Conservation (phyloP, 2,797 vertebrate genomes). For the Microctenopoma steveboyesi region DNA sequence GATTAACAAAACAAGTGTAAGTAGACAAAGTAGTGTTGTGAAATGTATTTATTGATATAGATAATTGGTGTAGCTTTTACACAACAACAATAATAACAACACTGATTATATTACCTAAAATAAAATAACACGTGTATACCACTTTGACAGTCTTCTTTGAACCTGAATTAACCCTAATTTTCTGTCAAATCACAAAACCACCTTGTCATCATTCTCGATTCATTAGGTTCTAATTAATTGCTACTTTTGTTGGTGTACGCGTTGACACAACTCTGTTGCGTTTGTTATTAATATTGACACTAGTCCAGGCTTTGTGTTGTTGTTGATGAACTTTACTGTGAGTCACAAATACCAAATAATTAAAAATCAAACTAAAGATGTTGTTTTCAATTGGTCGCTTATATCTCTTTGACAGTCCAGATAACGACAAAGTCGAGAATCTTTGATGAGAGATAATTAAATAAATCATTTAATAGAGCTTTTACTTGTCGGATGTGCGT, state of each 20-base stretch:
- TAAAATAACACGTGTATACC: background rate
- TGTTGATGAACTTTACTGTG: background rate
- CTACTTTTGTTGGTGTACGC: background rate
- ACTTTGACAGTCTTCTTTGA: background rate
- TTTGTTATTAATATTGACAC: background rate
- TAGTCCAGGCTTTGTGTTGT: background rate
- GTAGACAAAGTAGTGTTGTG: slow-evolving; percentile 20
- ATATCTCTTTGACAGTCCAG: background rate
- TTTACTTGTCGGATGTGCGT: background rate
- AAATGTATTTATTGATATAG: slow-evolving; percentile 25
- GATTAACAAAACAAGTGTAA: slow-evolving; percentile 54
- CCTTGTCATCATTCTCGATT: background rate
- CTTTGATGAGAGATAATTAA: background rate
- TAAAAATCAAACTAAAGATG: slow-evolving; percentile 3
- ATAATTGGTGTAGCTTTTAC: background rate
- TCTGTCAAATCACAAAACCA: background rate
- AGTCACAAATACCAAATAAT: slow-evolving; percentile 3
- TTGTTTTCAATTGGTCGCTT: background rate
- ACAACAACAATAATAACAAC: slow-evolving; percentile 31
- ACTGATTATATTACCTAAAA: slow-evolving; percentile 10
- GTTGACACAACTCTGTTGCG: background rate
- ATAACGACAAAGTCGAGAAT: background rate
- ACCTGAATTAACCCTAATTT: background rate
- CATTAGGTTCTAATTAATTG: slow-evolving; percentile 1
- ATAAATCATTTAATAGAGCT: background rate